Base-by-base conservation (phyloP, 2,797 vertebrate genomes). In the Acridotheres tristis region DNA sequence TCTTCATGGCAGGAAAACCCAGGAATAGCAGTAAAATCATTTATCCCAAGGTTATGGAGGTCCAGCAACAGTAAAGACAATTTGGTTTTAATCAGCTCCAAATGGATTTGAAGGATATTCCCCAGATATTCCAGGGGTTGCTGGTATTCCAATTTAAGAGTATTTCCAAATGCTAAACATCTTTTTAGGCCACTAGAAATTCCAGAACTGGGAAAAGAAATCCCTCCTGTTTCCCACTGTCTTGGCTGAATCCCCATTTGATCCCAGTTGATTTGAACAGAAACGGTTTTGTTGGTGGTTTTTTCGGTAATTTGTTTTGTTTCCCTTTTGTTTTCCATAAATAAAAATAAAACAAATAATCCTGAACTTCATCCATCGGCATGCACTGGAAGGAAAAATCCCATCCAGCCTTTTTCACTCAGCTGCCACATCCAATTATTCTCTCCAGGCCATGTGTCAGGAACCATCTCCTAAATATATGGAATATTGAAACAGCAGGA, bases 381-480 rank as follows among this genome's bases (percentile, higher is more conserved):
- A 67, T 0, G 2, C 50, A 62, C 19, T 45, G 71, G 55, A 88
- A 82, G 74, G 36, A 71, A 95, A 95, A 93, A 85, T 48, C n/a
- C 0, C 85, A 89, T 62, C 87, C 81, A 69, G 53, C 85, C n/a
- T 57, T 91, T 92, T 77, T 67, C 93, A 91, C 75, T 92, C 95
- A 92, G 89, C 91, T 92, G 95, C 89, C 96, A 93, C 15, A 8
- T 92, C 81, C 36, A 74, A 91, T 95, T 85, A 94, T 23, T 61
- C 65, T 94, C 94, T 83, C 26, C 22, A 13, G 45, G 65, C 87
- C 82, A 87, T 36, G 72, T 89, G 91, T 96, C 91, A 85, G 79
- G 72, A 25, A 1, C 30, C 17, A 85, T 89, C 85, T 69, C 89
- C 75, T 87, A 65, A 74, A 85, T 47, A 55, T 29, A 51, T 1